phyloP scores from a whole-genome alignment of 2,888 invertebrate genomes.

The Limnephilus rhombicus region DNA sequence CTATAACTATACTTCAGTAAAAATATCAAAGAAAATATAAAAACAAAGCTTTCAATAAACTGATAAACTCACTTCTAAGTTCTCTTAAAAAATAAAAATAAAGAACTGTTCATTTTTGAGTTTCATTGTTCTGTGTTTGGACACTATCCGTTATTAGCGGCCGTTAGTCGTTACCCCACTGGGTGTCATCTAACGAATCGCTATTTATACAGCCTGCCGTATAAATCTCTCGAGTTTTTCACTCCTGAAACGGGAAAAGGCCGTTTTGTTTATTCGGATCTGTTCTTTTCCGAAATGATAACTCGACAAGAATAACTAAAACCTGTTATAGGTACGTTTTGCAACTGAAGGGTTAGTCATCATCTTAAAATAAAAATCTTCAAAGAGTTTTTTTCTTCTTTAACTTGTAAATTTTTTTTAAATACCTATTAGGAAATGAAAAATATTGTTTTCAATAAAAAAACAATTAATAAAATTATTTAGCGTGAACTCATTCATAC shows the following conservation, averaged over 20 bases:
- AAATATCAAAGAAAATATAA: too few species aligned
- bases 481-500: neutral
- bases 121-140: neutral
- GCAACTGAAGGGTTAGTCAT: neutral
- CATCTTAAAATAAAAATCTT: neutral
- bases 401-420: neutral
- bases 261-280: conserved; percentile 1
- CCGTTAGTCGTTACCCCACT: conserved; percentile 40
- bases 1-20: too few species aligned
- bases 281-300: neutral
- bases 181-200: conserved; percentile 47
- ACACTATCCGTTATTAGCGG: conserved; percentile 51
- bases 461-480: neutral
- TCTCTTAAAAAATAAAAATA: too few species aligned
- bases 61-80: too few species aligned
- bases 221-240: neutral
- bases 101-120: neutral
- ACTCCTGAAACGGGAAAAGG: neutral
- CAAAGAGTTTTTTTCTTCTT: neutral
- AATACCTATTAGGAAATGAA: neutral
- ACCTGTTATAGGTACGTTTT: neutral
- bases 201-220: conserved; percentile 27
- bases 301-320: neutral
- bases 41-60: too few species aligned
- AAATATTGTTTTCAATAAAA: neutral